These are phyloP conservation scores for Thysanoteuthis rhombus DNA, from an alignment of 2,888 invertebrate genomes.

Conservation along the genomic window DNA sequence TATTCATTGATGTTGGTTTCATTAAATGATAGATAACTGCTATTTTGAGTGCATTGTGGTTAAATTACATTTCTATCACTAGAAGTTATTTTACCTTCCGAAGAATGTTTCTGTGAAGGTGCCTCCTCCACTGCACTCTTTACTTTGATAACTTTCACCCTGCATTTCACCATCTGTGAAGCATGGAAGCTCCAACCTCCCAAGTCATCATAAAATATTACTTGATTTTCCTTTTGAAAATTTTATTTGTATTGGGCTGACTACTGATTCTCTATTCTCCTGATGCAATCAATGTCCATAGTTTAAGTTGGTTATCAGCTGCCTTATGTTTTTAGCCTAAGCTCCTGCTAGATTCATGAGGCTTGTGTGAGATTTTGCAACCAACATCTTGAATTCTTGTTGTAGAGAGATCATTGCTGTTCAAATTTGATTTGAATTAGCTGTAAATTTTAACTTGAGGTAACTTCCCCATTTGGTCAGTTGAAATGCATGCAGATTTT, in stretches of 20 bases:
- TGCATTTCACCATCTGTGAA: background rate
- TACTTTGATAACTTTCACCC: too few species aligned
- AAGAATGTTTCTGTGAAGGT: too few species aligned
- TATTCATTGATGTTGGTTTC: background rate
- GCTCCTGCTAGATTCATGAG: background rate
- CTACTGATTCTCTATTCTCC: background rate
- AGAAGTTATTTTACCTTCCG: background rate
- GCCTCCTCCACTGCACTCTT: background rate
- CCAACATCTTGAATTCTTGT: background rate
- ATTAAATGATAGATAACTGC: too few species aligned
- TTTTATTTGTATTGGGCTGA: background rate
- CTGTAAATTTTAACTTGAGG: background rate
- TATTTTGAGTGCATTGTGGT: background rate
- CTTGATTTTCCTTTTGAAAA: background rate
- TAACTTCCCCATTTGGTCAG: background rate
- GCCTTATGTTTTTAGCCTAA: background rate
- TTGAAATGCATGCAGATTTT: background rate
- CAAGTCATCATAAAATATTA: background rate
- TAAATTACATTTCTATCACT: background rate
- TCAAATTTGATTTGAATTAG: too few species aligned
- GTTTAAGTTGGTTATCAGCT: too few species aligned
- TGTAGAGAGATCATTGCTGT: background rate
- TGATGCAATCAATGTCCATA: background rate
- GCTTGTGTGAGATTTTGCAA: background rate
- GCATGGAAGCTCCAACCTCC: background rate